Evolutionary conservation across 2,888 invertebrate species (phyloP), one percentile per base, ranked within the genome.

Genomic region (Julus scandinavius): DNA sequence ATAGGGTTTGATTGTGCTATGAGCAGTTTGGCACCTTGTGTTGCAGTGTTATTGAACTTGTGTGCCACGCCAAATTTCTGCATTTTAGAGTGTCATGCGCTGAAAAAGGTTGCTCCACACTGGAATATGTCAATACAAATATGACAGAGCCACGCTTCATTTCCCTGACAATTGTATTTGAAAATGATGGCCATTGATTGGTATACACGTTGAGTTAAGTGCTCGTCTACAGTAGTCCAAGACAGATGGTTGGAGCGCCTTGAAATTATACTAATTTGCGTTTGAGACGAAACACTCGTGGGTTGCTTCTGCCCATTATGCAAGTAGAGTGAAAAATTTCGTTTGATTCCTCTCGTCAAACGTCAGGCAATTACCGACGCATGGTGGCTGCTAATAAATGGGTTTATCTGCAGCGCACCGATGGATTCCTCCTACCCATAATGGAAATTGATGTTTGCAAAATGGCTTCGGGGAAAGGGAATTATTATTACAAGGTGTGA

Each of bases 401-500:
- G 80, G 38, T 15, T 80, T 38, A 80, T 80, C 80, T 13, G 38
- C 38, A 38, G 38, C 13, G 80, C 80, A 15, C 38, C 38, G 80
- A 80, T 80, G 80, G 80, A 38, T 80, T 11, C 80, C 80, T 80
- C 80, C 80, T 38, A 80, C 80, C 54, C 38, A 38, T 80, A 80
- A 80, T 38, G 38, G 80, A 80, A 80, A 80, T 80, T 80, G 80
- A 80, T 80, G 80, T 40, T 54, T 3, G 13, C 11, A 80, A 80
- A 80, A 29, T 29, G 80, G 29, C 38, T 38, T 40, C 29, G 80
- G 80, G 80, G 80, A 80, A 38, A 40, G 80, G 80, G 38, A 38
- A 40, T 80, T 80, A 80, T 80, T 80, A 80, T 40, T 80, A 15
- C 80, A 15, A 80, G 80, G 80, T 80, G 80, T 80, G 80, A 80